Conservation (phyloP, 2,113 vertebrate species). For the Prionailurus bengalensis region DNA sequence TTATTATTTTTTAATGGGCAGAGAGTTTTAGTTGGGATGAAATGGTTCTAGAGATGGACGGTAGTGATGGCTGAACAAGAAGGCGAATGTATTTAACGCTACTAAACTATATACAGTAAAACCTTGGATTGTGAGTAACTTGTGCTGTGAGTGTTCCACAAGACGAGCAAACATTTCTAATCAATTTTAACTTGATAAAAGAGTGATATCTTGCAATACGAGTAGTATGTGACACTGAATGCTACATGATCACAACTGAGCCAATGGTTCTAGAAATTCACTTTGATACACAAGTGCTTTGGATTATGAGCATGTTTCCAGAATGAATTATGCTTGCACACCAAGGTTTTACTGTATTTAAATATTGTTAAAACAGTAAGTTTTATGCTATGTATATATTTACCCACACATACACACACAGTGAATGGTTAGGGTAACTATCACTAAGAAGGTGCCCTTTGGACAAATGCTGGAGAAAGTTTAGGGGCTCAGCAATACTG, state of each 20-base stretch:
- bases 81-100: neutral
- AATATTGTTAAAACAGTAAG: neutral
- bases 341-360: neutral
- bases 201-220: too few relatives aligned
- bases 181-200: too few relatives aligned
- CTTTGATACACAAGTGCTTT: too few relatives aligned
- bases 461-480: neutral
- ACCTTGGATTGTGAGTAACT: too few relatives aligned
- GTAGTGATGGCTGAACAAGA: neutral
- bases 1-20: neutral
- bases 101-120: neutral
- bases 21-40: neutral
- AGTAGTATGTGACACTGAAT: too few relatives aligned
- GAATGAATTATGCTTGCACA: too few relatives aligned
- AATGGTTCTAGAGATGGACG: neutral
- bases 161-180: too few relatives aligned
- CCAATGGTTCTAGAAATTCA: too few relatives aligned
- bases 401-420: neutral
- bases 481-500: neutral
- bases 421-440: neutral
- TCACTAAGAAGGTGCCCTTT: neutral
- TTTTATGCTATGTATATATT: neutral
- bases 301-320: too few relatives aligned
- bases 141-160: too few relatives aligned
- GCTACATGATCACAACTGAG: too few relatives aligned